Conservation (phyloP, 1,140 invertebrate species). For the Drosophila nigromelanica region DNA sequence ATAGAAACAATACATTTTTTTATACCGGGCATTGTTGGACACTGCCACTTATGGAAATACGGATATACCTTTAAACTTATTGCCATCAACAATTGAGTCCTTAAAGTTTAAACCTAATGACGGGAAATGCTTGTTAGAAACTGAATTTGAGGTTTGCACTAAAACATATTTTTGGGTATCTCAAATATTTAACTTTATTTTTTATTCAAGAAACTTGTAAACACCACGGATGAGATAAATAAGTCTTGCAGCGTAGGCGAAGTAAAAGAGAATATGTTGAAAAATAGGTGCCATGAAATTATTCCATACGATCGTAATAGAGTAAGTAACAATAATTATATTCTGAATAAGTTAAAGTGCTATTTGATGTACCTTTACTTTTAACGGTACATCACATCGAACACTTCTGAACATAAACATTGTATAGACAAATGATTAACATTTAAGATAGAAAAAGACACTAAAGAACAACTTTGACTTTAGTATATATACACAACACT, state of each 20-base stretch:
- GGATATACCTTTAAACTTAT: slow-evolving; percentile 89
- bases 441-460: too few species aligned
- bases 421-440: too few species aligned
- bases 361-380: too few species aligned
- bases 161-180: background rate
- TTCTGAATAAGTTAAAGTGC: slow-evolving; percentile 86
- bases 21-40: slow-evolving; percentile 97
- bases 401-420: too few species aligned
- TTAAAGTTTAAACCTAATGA: slow-evolving; percentile 86
- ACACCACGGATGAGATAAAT: slow-evolving; percentile 90
- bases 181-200: background rate
- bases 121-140: slow-evolving; percentile 89
- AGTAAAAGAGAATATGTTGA: slow-evolving; percentile 92
- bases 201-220: slow-evolving; percentile 88
- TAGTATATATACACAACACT: too few species aligned
- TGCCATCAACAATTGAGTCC: slow-evolving; percentile 89
- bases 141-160: slow-evolving; percentile 91
- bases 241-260: slow-evolving; percentile 92
- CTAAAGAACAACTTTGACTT: too few species aligned
- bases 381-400: too few species aligned
- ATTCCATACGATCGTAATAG: slow-evolving; percentile 96
- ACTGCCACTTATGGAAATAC: slow-evolving; percentile 97
- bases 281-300: slow-evolving; percentile 94
- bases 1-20: slow-evolving; percentile 98
- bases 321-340: slow-evolving; percentile 86